These are phyloP conservation scores for Trachelus tabidus DNA, from an alignment of 2,888 invertebrate genomes.

Conservation along the genomic window DNA sequence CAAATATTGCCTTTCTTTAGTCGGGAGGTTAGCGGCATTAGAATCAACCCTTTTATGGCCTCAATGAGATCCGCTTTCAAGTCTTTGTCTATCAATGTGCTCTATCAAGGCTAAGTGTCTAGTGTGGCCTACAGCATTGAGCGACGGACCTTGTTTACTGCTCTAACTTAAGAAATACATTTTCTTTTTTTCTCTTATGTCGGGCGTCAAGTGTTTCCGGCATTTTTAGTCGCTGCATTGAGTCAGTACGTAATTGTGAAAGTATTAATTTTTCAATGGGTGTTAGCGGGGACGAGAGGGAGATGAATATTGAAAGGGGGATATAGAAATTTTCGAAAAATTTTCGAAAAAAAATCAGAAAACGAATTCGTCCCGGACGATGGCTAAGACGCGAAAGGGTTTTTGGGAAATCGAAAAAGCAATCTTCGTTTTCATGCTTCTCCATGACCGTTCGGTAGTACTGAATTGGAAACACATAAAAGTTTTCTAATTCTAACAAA, in stretches of 20 bases:
- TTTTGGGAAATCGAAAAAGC: not conserved
- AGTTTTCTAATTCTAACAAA: slow-evolving; percentile 53
- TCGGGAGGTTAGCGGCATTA: slow-evolving; percentile 49
- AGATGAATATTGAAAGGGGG: not conserved
- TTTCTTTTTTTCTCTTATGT: not conserved
- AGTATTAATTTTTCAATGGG: not conserved
- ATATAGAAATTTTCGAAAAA: not conserved
- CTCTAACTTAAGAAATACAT: not conserved
- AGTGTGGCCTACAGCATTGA: slow-evolving; percentile 53
- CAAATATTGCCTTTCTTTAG: slow-evolving; percentile 62
- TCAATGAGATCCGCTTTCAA: slow-evolving; percentile 54
- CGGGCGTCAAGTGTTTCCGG: not conserved
- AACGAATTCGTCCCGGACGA: not conserved
- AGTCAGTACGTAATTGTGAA: not conserved
- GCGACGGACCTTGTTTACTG: slow-evolving; percentile 12
- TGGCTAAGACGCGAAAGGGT: not conserved
- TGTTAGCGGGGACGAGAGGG: too few relatives aligned
- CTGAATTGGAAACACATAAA: slow-evolving; percentile 35
- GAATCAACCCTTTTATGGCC: slow-evolving; percentile 53
- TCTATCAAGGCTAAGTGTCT: slow-evolving; percentile 58
- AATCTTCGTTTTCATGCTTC: slow-evolving; percentile 11
- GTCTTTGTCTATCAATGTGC: slow-evolving; percentile 58
- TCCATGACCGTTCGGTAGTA: slow-evolving; percentile 33
- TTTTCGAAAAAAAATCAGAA: not conserved
- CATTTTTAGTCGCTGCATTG: not conserved